Conservation (phyloP, 2,797 vertebrate genomes). For the Rhinogobio ventralis region DNA sequence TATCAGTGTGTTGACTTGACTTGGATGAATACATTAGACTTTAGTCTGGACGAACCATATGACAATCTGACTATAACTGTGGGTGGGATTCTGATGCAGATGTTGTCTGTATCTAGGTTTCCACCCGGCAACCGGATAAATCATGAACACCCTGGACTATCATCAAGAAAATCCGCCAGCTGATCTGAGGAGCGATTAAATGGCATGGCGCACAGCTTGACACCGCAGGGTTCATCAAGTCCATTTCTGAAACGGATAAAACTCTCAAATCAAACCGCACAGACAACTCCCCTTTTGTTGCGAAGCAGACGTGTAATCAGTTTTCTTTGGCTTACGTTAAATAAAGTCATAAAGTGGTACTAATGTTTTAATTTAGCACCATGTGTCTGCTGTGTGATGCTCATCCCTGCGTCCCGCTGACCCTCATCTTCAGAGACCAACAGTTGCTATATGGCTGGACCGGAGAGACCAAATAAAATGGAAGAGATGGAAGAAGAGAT, state of each 20-base stretch:
- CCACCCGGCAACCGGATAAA: conserved; percentile 31
- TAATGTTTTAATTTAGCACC: conserved; percentile 83
- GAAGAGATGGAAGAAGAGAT: conserved; percentile 44
- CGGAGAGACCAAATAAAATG: conserved; percentile 59
- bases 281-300: conserved; percentile 76
- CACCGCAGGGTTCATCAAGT: conserved; percentile 53
- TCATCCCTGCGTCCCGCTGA: conserved; percentile 67
- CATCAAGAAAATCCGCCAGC: conserved; percentile 28
- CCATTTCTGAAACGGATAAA: conserved; percentile 43
- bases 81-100: conserved; percentile 33
- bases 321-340: conserved; percentile 79
- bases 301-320: conserved; percentile 75
- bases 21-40: conserved; percentile 7
- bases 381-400: conserved; percentile 75
- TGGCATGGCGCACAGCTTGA: conserved; percentile 32
- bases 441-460: conserved; percentile 66
- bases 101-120: conserved; percentile 38
- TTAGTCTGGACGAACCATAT: conserved; percentile 29
- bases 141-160: conserved; percentile 33
- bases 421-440: conserved; percentile 67
- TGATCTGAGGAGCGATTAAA: conserved; percentile 43
- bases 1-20: background rate
- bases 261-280: conserved; percentile 59
- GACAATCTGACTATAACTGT: conserved; percentile 36
- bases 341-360: conserved; percentile 84